Percentiles rank a stretch among this genome's conserved stretches.
phyloP scores from a whole-genome alignment of 2,888 invertebrate species.

The Tetramorium bicarinatum region DNA sequence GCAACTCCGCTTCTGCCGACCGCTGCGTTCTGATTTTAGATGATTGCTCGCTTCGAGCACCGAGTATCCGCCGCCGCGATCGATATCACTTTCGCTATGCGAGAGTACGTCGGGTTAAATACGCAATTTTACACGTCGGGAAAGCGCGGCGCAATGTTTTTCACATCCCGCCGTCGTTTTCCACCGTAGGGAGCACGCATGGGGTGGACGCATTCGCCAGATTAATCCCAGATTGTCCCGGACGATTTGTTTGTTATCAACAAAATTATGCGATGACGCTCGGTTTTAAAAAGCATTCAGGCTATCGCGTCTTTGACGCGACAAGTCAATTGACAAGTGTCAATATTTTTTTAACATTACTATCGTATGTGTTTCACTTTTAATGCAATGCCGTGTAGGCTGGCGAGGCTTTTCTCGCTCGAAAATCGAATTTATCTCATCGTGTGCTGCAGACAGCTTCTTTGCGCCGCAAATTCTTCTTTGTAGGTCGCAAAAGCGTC shows the following conservation, averaged over 20 bases:
- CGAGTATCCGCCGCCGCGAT: conserved; percentile 24
- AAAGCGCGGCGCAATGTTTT: background rate
- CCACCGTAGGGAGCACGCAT: background rate
- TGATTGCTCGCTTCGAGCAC: conserved; percentile 29
- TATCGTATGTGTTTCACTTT: background rate
- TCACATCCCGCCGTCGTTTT: background rate
- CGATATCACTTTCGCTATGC: conserved; percentile 52
- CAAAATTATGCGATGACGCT: background rate
- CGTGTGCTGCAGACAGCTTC: background rate
- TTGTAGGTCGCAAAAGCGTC: background rate
- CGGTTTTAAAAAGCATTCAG: background rate
- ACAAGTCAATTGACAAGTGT: background rate
- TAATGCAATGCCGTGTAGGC: background rate
- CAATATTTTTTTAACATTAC: background rate
- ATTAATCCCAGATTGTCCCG: background rate
- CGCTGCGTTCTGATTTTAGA: conserved; percentile 39
- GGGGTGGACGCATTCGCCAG: background rate
- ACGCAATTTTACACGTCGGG: conserved; percentile 8
- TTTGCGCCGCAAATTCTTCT: conserved; percentile 3
- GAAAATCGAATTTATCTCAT: conserved; percentile 2
- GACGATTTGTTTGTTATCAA: background rate
- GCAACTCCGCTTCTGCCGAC: background rate
- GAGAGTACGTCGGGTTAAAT: conserved; percentile 29
- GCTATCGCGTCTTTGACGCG: background rate
- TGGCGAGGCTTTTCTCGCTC: no score